These are phyloP conservation scores for Spinus pinus DNA, from an alignment of 2,797 vertebrate species.

Conservation along the genomic window DNA sequence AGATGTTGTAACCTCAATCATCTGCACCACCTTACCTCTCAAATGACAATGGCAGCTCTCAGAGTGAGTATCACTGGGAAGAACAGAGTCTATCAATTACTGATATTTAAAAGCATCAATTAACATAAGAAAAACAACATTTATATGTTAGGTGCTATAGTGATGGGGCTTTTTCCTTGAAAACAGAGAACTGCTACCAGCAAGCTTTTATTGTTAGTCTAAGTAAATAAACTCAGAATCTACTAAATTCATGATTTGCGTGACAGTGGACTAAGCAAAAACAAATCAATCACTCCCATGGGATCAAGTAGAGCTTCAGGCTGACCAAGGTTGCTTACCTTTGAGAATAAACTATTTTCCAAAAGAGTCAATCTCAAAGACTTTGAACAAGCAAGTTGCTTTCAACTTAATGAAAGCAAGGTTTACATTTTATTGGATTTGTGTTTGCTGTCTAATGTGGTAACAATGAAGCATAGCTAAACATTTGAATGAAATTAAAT, in stretches of 20 bases:
- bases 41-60: constrained; percentile 34
- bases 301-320: constrained; percentile 51
- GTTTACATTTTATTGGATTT: constrained; percentile 59
- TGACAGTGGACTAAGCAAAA: background rate
- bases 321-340: constrained; percentile 57
- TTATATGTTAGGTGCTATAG: background rate
- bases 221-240: background rate
- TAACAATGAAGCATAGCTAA: constrained; percentile 35
- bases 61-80: constrained; percentile 47
- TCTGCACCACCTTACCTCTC: constrained; percentile 14
- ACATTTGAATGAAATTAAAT: constrained; percentile 39
- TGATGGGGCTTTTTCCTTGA: background rate
- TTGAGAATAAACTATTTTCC: constrained; percentile 62
- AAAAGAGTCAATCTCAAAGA: constrained; percentile 53
- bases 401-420: constrained; percentile 61
- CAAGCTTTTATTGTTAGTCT: background rate
- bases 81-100: constrained; percentile 38
- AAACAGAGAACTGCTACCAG: background rate
- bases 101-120: constrained; percentile 55
- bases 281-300: background rate
- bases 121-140: constrained; percentile 31
- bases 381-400: constrained; percentile 55
- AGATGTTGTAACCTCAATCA: constrained; percentile 2
- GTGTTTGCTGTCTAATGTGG: constrained; percentile 51
- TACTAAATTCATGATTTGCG: constrained; percentile 7